A percentile compares a stretch with the other conserved stretches of the same genome.
Evolutionary conservation across 2,113 vertebrate genomes (phyloP).

Genomic region (Thymallus thymallus): DNA sequence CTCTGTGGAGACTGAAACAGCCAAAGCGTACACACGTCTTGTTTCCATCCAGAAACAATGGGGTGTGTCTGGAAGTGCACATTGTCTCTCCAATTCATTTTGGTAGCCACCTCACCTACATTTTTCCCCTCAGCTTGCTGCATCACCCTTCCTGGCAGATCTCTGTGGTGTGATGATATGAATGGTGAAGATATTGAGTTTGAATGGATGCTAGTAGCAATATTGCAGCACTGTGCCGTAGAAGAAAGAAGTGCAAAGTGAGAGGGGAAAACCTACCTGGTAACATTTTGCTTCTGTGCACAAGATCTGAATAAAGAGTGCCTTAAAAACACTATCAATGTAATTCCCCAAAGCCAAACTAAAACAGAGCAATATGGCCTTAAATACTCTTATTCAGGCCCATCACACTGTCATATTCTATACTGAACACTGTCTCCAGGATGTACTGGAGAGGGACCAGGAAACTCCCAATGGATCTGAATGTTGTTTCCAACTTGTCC

Average conservation of each 20-base stretch:
- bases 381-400: not conserved
- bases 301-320: conserved; percentile 36
- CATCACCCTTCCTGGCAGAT: no score
- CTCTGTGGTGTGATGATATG: not conserved
- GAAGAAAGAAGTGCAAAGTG: conserved; percentile 11
- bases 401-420: conserved; percentile 52
- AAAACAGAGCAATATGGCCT: not conserved
- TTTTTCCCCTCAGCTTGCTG: no score
- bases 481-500: conserved; percentile 29
- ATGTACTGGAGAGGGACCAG: conserved; percentile 65
- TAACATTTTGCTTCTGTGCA: conserved; percentile 29
- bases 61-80: no score
- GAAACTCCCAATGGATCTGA: conserved; percentile 15
- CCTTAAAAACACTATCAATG: conserved; percentile 48
- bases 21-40: not conserved
- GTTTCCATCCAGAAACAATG: no score
- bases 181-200: conserved; percentile 42
- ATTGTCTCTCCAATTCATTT: no score
- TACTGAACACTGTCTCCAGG: not conserved
- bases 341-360: not conserved
- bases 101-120: no score
- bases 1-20: conserved; percentile 6
- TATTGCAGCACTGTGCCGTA: conserved; percentile 61
- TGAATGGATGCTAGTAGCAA: conserved; percentile 48
- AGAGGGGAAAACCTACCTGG: conserved; percentile 22